A percentile compares a stretch with the other conserved stretches of the same genome.
These are phyloP conservation scores for Nymphalis io DNA, from an alignment of 1,140 invertebrate species.

Conservation along the genomic window DNA sequence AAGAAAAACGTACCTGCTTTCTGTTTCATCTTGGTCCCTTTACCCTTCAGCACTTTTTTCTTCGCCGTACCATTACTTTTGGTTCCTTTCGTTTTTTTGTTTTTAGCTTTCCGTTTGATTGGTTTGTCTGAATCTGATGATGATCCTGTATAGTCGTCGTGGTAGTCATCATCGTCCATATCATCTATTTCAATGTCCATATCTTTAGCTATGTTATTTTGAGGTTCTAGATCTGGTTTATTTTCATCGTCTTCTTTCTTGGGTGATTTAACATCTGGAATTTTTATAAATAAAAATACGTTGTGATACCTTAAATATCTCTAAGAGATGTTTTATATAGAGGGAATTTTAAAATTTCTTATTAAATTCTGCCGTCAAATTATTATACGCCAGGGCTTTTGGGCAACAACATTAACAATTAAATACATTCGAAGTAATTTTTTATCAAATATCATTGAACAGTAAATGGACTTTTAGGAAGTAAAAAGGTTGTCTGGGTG, in stretches of 20 bases:
- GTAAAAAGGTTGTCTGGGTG: too few relatives aligned
- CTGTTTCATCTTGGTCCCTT: conserved; percentile 38
- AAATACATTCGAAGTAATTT: too few relatives aligned
- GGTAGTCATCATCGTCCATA: conserved; percentile 47
- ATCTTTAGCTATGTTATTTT: conserved; percentile 23
- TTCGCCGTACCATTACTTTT: conserved; percentile 34
- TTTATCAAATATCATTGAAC: too few relatives aligned
- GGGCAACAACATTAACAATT: too few relatives aligned
- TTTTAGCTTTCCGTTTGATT: conserved; percentile 54
- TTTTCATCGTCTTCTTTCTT: conserved; percentile 50
- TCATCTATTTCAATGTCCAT: conserved; percentile 38
- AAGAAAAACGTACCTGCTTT: conserved; percentile 14
- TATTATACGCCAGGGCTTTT: too few relatives aligned
- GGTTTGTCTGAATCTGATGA: conserved; percentile 67
- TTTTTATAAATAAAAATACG: too few relatives aligned
- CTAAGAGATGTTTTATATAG: too few relatives aligned
- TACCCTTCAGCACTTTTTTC: conserved; percentile 49
- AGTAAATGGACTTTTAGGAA: too few relatives aligned
- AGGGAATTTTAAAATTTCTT: too few relatives aligned
- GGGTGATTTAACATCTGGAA: conserved; percentile 52
- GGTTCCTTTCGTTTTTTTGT: conserved; percentile 48
- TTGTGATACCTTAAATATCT: too few relatives aligned
- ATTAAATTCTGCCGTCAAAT: too few relatives aligned
- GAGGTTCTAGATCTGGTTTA: conserved; percentile 18
- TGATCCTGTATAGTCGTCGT: conserved; percentile 54